phyloP scores from a whole-genome alignment of 2,888 invertebrate genomes.

The Conops quadrifasciatus region DNA sequence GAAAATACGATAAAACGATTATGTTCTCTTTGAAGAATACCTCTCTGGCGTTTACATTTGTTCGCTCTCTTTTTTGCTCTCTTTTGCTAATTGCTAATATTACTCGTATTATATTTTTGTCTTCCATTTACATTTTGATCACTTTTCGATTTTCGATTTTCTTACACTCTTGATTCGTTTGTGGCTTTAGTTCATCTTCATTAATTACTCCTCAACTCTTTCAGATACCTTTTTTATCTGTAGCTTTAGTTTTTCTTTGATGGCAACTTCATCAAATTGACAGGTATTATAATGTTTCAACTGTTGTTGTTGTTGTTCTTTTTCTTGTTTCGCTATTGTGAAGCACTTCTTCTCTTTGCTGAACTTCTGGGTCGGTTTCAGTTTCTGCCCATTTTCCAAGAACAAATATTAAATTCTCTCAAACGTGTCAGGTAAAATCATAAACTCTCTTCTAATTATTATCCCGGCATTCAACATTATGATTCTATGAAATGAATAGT shows the following conservation, averaged over 20 bases:
- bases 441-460: no score
- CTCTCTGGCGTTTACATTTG: no score
- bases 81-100: not conserved
- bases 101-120: no score
- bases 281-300: not conserved
- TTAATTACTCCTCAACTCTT: no score
- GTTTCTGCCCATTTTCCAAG: slow-evolving; percentile 29
- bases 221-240: not conserved
- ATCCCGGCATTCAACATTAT: no score
- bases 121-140: no score
- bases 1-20: no score
- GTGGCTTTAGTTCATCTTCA: not conserved
- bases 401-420: slow-evolving; percentile 7
- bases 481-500: no score
- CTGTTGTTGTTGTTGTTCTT: slow-evolving; percentile 2
- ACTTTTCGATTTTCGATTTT: not conserved
- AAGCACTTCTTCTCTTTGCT: not conserved
- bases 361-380: slow-evolving; percentile 19
- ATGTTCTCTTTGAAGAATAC: no score
- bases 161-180: not conserved
- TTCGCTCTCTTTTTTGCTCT: not conserved
- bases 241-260: not conserved
- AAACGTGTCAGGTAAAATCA: not conserved
- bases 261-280: no score
- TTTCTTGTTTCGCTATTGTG: slow-evolving; percentile 1